These are phyloP conservation scores for Archips crataeganus DNA, from an alignment of 2,888 invertebrate genomes.

Conservation along the genomic window DNA sequence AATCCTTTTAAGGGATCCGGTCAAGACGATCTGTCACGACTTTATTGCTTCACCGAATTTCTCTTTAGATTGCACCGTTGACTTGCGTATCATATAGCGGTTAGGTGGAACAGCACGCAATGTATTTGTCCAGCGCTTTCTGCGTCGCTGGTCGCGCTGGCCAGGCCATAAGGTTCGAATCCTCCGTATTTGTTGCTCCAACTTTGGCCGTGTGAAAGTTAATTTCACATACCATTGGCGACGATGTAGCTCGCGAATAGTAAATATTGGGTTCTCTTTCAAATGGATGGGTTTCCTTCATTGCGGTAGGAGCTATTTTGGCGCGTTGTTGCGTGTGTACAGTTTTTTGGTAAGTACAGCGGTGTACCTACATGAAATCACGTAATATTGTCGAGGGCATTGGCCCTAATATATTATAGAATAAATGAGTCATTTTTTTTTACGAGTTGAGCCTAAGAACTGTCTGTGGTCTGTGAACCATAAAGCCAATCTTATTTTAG, in stretches of 20 bases:
- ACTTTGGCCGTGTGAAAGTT: slow-evolving; percentile 38
- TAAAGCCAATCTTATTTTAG: too few species aligned
- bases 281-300: slow-evolving; percentile 18
- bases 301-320: not conserved
- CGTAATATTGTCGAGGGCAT: too few species aligned
- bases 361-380: not conserved
- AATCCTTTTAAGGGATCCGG: slow-evolving; percentile 2
- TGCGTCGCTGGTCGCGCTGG: too few species aligned
- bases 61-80: not conserved
- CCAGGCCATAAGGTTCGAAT: slow-evolving; percentile 42
- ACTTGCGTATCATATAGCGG: not conserved
- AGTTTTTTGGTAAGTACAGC: not conserved
- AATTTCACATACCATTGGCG: slow-evolving; percentile 44
- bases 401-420: too few species aligned
- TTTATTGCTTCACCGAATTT: not conserved
- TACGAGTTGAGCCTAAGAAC: too few species aligned
- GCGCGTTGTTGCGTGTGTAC: not conserved
- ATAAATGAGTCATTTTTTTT: too few species aligned
- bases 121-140: too few species aligned
- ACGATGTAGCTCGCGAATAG: slow-evolving; percentile 23
- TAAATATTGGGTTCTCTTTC: slow-evolving; percentile 33
- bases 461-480: too few species aligned
- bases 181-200: slow-evolving; percentile 40
- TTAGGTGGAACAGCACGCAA: not conserved
- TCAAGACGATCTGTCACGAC: too few species aligned